phyloP scores from a whole-genome alignment of 2,113 vertebrate genomes.

The Arenaria interpres region DNA sequence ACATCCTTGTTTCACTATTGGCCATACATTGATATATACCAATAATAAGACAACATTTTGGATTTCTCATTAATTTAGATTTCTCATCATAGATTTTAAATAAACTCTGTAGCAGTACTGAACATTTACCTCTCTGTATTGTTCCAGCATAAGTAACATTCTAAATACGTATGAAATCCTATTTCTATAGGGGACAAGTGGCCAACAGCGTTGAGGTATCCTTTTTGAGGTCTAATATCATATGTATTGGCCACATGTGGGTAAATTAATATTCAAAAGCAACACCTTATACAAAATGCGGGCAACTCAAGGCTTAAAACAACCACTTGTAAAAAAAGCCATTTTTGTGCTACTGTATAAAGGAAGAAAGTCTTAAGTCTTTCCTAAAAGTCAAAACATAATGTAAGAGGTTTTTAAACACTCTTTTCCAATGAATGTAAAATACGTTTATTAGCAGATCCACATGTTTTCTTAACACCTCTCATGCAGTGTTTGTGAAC shows the following conservation, averaged over 20 bases:
- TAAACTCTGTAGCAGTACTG: not conserved
- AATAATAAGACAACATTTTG: not conserved
- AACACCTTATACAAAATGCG: not conserved
- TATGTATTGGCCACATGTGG: not conserved
- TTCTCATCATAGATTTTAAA: not conserved
- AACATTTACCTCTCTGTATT: not conserved
- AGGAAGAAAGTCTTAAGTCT: not conserved
- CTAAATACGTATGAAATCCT: not conserved
- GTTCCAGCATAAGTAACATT: not conserved
- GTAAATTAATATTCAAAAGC: not conserved
- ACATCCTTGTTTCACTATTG: not conserved
- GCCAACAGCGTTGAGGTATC: not conserved
- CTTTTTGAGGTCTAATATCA: not conserved
- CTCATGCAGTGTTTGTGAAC: not conserved
- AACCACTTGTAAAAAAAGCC: not conserved
- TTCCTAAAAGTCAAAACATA: not conserved
- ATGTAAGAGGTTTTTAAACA: not conserved
- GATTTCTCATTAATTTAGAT: not conserved
- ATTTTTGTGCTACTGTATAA: not conserved
- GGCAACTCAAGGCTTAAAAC: not conserved
- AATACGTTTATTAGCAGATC: not conserved
- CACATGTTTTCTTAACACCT: not conserved
- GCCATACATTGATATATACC: not conserved
- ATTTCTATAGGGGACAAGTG: not conserved
- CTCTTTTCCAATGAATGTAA: not conserved